A percentile compares a stretch with the other conserved stretches of the same genome.
These are phyloP conservation scores for Leptopilina boulardi DNA, from an alignment of 1,140 invertebrate species.

Conservation along the genomic window DNA sequence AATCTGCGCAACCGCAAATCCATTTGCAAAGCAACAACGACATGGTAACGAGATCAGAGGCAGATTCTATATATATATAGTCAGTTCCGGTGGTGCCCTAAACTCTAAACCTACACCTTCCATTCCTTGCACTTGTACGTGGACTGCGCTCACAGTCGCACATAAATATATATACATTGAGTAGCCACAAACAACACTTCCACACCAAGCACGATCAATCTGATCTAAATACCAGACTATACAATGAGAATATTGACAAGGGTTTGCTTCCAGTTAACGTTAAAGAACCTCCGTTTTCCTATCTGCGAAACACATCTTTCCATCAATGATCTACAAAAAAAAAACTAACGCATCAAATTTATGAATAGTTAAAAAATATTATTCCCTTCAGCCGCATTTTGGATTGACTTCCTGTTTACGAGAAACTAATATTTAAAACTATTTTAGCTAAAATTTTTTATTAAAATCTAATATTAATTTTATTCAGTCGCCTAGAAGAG, in stretches of 20 bases:
- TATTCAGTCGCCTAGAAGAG: too few relatives aligned
- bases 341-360: conserved; percentile 35
- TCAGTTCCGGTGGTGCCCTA: conserved; percentile 52
- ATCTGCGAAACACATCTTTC: not conserved
- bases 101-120: conserved; percentile 51
- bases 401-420: conserved; percentile 7
- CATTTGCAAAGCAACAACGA: conserved; percentile 65
- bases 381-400: not conserved
- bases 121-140: conserved; percentile 41
- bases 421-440: not conserved
- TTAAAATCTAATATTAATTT: too few relatives aligned
- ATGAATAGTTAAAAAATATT: conserved; percentile 41
- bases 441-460: too few relatives aligned
- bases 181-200: conserved; percentile 58
- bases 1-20: conserved; percentile 67
- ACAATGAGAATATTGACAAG: conserved; percentile 50
- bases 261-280: conserved; percentile 34
- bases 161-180: conserved; percentile 39
- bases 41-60: conserved; percentile 65
- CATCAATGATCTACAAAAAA: not conserved
- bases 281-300: conserved; percentile 31
- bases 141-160: conserved; percentile 33
- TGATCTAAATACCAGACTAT: conserved; percentile 65
- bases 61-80: conserved; percentile 53
- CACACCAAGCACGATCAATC: conserved; percentile 59